phyloP scores from a whole-genome alignment of 2,888 invertebrate genomes.

The Galerucella nymphaeae region DNA sequence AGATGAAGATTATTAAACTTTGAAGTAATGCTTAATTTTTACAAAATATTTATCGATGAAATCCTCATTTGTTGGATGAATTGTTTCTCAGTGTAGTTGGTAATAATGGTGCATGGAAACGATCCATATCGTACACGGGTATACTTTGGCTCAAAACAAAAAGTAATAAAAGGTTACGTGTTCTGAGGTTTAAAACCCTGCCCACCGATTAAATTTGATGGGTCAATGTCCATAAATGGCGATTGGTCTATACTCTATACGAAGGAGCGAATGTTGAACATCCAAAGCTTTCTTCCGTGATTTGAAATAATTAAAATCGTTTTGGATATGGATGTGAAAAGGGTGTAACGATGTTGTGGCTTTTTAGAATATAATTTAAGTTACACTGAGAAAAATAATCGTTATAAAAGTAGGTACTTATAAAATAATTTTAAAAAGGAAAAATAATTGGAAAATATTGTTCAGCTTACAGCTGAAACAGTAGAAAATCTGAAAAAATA shows the following conservation, averaged over 20 bases:
- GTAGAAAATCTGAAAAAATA: no score
- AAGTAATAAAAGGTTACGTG: conserved; percentile 11
- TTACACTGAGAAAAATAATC: background rate
- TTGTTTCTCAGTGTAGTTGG: conserved; percentile 9
- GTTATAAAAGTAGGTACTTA: background rate
- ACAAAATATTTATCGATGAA: no score
- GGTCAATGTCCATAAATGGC: conserved; percentile 16
- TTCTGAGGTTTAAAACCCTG: conserved; percentile 9
- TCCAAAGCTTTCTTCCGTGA: conserved; percentile 6
- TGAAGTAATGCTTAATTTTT: no score
- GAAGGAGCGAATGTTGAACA: conserved; percentile 10
- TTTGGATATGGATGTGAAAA: conserved; percentile 12
- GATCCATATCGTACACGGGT: conserved; percentile 11
- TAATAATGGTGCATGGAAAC: conserved; percentile 4
- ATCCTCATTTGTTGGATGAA: no score
- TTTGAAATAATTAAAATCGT: conserved; percentile 8
- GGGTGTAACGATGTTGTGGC: background rate
- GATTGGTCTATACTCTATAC: conserved; percentile 5
- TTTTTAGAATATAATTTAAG: background rate
- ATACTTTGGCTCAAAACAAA: background rate
- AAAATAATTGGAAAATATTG: no score
- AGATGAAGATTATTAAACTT: no score
- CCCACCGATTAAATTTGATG: conserved; percentile 17
- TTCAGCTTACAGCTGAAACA: no score
- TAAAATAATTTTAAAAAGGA: background rate